phyloP scores from a whole-genome alignment of 92 coral and sea anemone species.

The Palythoa caribaeorum region DNA sequence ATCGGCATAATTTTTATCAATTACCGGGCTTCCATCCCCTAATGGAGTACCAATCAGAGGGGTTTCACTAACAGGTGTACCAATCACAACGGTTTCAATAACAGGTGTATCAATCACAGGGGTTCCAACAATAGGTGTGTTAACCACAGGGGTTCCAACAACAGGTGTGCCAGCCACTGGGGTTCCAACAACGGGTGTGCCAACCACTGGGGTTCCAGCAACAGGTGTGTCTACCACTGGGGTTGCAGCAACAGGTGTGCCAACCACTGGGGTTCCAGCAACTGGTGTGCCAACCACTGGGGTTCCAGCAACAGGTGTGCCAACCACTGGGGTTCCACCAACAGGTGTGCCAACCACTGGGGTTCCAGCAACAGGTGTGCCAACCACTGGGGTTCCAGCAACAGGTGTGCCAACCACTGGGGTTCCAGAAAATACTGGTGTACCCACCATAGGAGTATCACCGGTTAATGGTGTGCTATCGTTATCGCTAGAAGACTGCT shows the following conservation, averaged over 20 bases:
- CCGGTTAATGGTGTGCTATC: slow-evolving; percentile 15
- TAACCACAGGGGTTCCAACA: background rate
- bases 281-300: background rate
- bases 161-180: background rate
- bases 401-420: background rate
- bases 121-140: background rate
- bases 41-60: too few species aligned
- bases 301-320: background rate
- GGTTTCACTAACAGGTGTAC: background rate
- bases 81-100: background rate
- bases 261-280: background rate
- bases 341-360: background rate
- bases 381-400: slow-evolving; percentile 25
- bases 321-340: background rate
- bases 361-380: slow-evolving; percentile 6
- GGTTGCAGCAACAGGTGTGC: background rate
- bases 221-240: background rate
- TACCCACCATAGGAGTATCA: background rate
- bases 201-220: background rate
- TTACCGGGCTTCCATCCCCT: background rate
- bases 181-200: background rate
- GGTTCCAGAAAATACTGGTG: background rate
- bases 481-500: slow-evolving; percentile 13
- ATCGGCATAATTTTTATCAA: background rate
- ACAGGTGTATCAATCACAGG: background rate